phyloP scores from a whole-genome alignment of 2,113 vertebrate genomes.

The Enhydra lutris region DNA sequence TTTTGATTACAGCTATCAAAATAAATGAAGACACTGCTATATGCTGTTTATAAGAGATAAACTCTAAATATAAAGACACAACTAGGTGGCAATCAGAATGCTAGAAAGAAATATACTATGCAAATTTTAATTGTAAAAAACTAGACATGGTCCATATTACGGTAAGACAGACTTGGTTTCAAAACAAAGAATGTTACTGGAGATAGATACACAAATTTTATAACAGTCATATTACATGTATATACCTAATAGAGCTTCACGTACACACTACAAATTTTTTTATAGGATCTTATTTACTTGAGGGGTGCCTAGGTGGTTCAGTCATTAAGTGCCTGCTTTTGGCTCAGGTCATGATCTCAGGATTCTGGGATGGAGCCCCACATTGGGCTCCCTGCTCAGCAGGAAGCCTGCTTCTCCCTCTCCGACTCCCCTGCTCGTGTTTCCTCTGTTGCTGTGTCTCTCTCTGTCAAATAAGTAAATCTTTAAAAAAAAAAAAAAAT shows the following conservation, averaged over 20 bases:
- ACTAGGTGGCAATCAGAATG: background rate
- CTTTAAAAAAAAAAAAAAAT: too few species aligned
- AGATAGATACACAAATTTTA: background rate
- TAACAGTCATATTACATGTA: background rate
- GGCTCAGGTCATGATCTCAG: too few species aligned
- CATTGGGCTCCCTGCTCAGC: too few species aligned
- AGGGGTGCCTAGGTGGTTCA: background rate
- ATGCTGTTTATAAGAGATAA: background rate
- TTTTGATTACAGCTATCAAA: background rate
- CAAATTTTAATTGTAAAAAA: background rate
- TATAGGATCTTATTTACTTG: background rate
- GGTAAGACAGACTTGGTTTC: background rate
- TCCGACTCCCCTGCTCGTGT: too few species aligned
- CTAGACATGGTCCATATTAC: background rate
- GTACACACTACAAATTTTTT: background rate
- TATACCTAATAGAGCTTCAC: background rate
- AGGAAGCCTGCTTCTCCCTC: too few species aligned
- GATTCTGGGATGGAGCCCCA: too few species aligned
- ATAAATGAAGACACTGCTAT: background rate
- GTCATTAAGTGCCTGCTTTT: too few species aligned
- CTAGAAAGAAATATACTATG: background rate
- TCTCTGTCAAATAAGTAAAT: too few species aligned
- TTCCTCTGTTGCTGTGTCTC: too few species aligned
- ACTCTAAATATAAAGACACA: background rate
- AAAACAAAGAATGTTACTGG: background rate